A percentile compares a stretch with the other conserved stretches of the same genome.
Evolutionary conservation across 2,113 vertebrate species (phyloP).

Genomic region (Pitta sordida): DNA sequence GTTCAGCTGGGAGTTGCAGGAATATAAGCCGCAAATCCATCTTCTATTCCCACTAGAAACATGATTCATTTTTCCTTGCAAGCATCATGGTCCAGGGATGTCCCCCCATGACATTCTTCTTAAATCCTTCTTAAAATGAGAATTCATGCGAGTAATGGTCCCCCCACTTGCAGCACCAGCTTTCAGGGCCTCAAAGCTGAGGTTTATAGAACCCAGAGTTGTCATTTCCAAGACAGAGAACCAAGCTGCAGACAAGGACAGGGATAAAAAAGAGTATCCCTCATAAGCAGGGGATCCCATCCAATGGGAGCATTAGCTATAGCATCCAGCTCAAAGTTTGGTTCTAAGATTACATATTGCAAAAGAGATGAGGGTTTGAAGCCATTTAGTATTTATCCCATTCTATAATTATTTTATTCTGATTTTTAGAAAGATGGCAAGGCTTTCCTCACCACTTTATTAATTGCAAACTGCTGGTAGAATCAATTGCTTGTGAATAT

Average conservation of each 20-base stretch:
- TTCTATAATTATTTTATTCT: not conserved
- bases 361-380: not conserved
- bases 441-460: not conserved
- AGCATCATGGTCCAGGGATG: not conserved
- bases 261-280: not conserved
- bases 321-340: not conserved
- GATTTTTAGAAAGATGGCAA: not conserved
- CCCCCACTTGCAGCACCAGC: fast-evolving
- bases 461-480: not conserved
- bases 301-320: fast-evolving
- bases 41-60: not conserved
- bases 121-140: not conserved
- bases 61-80: not conserved
- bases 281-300: not conserved
- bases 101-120: not conserved
- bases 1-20: not conserved
- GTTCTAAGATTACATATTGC: not conserved
- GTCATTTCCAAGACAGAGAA: not conserved
- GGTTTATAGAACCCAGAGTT: not conserved
- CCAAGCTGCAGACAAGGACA: fast-evolving
- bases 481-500: not conserved
- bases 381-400: not conserved
- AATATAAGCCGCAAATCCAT: not conserved
- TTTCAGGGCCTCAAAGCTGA: not conserved
- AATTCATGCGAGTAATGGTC: fast-evolving